These are phyloP conservation scores for Stegodyphus dumicola DNA, from an alignment of 1,140 invertebrate genomes.

Conservation along the genomic window DNA sequence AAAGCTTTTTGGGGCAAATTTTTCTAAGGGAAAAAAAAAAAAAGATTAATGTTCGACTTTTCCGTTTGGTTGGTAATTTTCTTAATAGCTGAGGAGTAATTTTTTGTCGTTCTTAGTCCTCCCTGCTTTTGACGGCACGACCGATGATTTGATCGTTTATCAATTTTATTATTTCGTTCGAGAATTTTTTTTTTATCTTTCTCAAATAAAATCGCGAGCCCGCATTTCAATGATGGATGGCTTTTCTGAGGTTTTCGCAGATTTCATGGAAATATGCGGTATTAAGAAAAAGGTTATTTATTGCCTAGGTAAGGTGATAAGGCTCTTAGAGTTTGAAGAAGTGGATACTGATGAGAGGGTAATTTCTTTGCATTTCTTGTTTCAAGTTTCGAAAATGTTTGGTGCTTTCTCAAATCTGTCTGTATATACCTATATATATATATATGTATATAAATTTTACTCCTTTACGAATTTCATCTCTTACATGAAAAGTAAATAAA, in stretches of 20 bases:
- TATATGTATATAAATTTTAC: no score
- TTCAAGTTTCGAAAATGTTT: no score
- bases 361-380: no score
- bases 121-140: not conserved
- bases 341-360: no score
- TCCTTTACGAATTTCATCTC: no score
- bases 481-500: no score
- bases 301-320: no score
- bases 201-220: not conserved
- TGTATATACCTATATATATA: no score
- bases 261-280: no score
- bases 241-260: not conserved
- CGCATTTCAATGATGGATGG: not conserved
- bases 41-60: constrained; percentile 7
- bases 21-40: not conserved
- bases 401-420: no score
- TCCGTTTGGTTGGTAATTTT: constrained; percentile 13
- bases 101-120: constrained; percentile 2
- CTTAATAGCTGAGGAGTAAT: not conserved
- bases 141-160: constrained; percentile 17
- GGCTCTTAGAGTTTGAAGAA: no score
- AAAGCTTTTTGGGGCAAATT: not conserved
- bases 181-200: not conserved
- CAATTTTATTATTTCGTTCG: constrained; percentile 3
- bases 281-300: no score